Conservation (phyloP, 2,888 invertebrate genomes). For the Zygogramma bicolorata region DNA sequence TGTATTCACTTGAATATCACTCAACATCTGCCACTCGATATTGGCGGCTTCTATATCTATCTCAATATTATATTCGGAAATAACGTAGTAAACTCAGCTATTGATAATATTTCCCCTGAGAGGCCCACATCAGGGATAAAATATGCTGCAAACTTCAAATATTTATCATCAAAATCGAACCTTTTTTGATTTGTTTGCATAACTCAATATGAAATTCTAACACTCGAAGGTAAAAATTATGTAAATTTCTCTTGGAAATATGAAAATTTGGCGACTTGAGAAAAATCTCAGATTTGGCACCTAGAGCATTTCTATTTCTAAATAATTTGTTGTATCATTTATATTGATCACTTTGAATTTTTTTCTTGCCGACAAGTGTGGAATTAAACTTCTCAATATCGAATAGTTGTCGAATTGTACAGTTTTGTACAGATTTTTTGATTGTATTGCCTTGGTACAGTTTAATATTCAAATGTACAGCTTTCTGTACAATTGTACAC, state of each 20-base stretch:
- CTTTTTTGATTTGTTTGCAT: constrained; percentile 19
- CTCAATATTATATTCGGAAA: constrained; percentile 29
- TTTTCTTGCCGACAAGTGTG: too few species aligned
- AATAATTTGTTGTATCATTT: constrained; percentile 6
- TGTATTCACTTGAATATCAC: constrained; percentile 2
- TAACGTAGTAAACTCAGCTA: constrained; percentile 25
- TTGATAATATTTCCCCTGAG: constrained; percentile 10
- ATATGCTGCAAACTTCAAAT: constrained; percentile 22
- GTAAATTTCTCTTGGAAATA: constrained; percentile 6
- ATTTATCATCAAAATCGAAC: constrained; percentile 21
- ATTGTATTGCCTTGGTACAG: too few species aligned
- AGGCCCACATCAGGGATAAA: constrained; percentile 10
- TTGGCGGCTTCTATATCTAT: constrained; percentile 28
- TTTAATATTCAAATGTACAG: too few species aligned
- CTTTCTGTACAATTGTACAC: too few species aligned
- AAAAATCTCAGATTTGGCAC: constrained; percentile 19
- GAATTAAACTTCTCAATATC: too few species aligned
- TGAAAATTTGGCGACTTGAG: not conserved
- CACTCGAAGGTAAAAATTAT: constrained; percentile 11
- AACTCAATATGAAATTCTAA: constrained; percentile 28
- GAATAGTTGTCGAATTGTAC: too few species aligned
- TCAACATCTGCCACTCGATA: constrained; percentile 28
- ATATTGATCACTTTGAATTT: not conserved
- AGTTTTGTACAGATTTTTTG: too few species aligned
- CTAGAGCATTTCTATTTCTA: constrained; percentile 11